phyloP scores from a whole-genome alignment of 2,888 invertebrate species.

The Noctua janthe region DNA sequence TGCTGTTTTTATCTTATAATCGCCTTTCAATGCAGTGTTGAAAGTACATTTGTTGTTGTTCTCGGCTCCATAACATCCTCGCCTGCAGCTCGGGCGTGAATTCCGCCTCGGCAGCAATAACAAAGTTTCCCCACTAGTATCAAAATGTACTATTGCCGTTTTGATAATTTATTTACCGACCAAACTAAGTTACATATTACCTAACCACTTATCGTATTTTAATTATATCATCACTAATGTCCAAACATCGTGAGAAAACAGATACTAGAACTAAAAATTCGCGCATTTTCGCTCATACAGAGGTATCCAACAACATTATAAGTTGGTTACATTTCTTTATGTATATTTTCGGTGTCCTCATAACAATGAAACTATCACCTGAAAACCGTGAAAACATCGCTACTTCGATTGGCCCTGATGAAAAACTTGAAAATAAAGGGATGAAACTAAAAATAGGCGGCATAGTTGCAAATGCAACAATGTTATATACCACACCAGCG shows the following conservation, averaged over 20 bases:
- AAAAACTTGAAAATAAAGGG: conserved; percentile 4
- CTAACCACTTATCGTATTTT: neutral
- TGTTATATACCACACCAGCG: conserved; percentile 5
- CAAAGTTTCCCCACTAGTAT: too few relatives aligned
- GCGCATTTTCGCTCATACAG: neutral
- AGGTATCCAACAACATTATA: neutral
- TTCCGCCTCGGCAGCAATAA: too few relatives aligned
- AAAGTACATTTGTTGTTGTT: neutral
- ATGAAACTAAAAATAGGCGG: conserved; percentile 7
- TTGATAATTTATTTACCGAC: neutral
- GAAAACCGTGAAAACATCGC: neutral
- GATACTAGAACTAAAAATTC: neutral
- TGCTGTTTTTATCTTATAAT: neutral
- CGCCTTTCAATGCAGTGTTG: neutral
- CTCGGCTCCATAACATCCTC: neutral
- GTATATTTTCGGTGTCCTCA: neutral
- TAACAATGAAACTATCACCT: neutral
- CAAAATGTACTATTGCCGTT: neutral
- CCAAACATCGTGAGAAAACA: neutral
- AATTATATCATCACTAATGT: neutral
- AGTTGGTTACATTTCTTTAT: neutral
- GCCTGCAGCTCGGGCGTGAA: too few relatives aligned
- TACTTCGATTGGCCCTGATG: neutral
- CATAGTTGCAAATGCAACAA: conserved; percentile 12
- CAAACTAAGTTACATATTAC: neutral